Evolutionary conservation across 2,113 vertebrate species (phyloP).

Genomic region (Heterotilapia buettikoferi): DNA sequence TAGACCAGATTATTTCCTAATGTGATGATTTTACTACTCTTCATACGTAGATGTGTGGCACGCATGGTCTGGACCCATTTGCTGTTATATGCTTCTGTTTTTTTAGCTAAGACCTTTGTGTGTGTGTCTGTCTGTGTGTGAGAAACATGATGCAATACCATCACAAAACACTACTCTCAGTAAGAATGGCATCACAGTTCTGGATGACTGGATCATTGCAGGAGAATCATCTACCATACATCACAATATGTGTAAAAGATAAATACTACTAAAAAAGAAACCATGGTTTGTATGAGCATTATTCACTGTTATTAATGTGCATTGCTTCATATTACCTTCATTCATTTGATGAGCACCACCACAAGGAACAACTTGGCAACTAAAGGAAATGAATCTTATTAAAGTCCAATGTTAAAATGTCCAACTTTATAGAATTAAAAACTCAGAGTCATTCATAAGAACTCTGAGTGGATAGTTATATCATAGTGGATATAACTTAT

Average conservation of each 20-base stretch:
- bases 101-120: neutral
- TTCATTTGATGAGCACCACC: neutral
- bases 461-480: neutral
- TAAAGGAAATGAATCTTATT: neutral
- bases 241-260: neutral
- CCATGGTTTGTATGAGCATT: neutral
- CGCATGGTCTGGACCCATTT: neutral
- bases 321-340: neutral
- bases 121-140: neutral
- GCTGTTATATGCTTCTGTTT: neutral
- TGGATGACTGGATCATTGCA: neutral
- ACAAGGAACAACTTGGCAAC: neutral
- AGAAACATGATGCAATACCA: neutral
- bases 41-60: neutral
- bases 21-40: neutral
- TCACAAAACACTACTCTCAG: neutral
- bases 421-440: neutral
- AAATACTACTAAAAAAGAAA: neutral
- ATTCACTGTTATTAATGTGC: neutral
- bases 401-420: neutral
- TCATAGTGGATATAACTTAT: neutral
- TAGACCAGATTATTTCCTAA: neutral
- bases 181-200: neutral
- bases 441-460: neutral
- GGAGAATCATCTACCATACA: neutral